Evolutionary conservation across 2,888 invertebrate species (phyloP).

Genomic region (Mesopsocus fuscifrons): DNA sequence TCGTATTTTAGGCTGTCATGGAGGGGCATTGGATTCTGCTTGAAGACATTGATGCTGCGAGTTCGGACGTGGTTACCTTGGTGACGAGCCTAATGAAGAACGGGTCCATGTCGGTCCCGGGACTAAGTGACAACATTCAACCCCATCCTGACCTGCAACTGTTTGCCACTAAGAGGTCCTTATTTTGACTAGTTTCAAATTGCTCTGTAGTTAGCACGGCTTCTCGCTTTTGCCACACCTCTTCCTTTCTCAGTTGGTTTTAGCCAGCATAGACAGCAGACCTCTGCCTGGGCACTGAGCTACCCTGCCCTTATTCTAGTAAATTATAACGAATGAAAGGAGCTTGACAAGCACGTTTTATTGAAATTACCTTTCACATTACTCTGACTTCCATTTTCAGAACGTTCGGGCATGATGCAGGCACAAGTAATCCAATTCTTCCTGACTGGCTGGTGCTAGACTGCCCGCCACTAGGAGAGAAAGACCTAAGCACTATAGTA

Average conservation of each 20-base stretch:
- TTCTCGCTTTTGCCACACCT: no score
- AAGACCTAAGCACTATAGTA: not conserved
- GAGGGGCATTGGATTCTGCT: conserved; percentile 81
- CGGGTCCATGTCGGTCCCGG: conserved; percentile 63
- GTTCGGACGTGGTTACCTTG: conserved; percentile 79
- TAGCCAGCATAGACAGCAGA: no score
- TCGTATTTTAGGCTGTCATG: conserved; percentile 49
- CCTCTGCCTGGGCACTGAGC: no score
- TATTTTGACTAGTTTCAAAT: conserved; percentile 11
- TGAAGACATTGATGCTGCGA: conserved; percentile 90
- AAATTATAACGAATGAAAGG: no score
- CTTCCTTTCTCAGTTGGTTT: no score
- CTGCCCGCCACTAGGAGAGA: not conserved
- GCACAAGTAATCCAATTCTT: no score
- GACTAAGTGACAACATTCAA: conserved; percentile 63
- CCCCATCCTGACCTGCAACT: conserved; percentile 77
- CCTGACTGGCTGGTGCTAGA: not conserved
- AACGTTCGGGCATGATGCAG: no score
- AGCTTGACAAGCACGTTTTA: no score
- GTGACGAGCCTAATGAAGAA: conserved; percentile 72
- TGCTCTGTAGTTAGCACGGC: no score
- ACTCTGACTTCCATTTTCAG: no score
- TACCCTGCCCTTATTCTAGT: no score
- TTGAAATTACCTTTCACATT: no score
- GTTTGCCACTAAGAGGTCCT: conserved; percentile 71